Evolutionary conservation across 2,113 vertebrate genomes (phyloP).

Genomic region (Tringa solitaria): DNA sequence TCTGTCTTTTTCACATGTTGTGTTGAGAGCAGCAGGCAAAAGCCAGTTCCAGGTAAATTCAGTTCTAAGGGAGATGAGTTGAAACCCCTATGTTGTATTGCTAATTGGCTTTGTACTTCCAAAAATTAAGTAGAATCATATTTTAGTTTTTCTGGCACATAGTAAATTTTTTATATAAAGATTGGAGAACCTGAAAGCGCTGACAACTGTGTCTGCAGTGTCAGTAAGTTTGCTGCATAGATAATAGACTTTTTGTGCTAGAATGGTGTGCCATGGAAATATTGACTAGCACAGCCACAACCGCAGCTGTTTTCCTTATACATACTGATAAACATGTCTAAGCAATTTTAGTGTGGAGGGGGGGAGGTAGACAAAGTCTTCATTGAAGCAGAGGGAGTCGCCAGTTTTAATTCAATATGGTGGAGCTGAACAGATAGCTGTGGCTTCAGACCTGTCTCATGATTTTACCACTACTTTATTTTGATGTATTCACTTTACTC

Average conservation of each 20-base stretch:
- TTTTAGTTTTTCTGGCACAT: neutral
- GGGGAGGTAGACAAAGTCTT: neutral
- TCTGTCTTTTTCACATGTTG: neutral
- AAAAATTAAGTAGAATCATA: neutral
- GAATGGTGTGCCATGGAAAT: neutral
- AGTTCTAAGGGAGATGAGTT: neutral
- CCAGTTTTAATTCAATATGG: neutral
- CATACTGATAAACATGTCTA: neutral
- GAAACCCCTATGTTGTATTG: neutral
- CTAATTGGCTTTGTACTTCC: neutral
- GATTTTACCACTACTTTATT: neutral
- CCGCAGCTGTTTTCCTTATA: neutral
- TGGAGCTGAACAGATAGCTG: neutral
- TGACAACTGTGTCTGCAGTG: neutral
- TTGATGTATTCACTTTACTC: constrained; percentile 1
- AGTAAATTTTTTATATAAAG: neutral
- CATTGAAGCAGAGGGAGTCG: neutral
- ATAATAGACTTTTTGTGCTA: neutral
- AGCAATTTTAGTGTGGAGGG: neutral
- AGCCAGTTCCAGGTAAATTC: neutral
- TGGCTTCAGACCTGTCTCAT: neutral
- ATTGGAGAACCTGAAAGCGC: neutral
- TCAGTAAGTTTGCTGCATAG: neutral
- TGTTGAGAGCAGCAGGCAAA: neutral
- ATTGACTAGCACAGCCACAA: neutral